Evolutionary conservation across 1,140 invertebrate genomes (phyloP).

Genomic region (Camponotus vicinus): DNA sequence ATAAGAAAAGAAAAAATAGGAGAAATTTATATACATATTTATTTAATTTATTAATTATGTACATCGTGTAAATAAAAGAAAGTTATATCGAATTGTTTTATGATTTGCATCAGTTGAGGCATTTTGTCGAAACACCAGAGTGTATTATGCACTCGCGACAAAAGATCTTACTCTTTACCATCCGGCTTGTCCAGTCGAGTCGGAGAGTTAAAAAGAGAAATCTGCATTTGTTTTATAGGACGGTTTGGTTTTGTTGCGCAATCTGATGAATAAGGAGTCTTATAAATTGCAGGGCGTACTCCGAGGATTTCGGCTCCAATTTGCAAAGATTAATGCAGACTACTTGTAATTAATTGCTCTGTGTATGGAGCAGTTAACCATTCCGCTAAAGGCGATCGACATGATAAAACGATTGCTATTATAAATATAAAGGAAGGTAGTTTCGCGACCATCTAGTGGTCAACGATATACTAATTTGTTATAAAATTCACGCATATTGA

Average conservation of each 20-base stretch:
- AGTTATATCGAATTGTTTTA: conserved; percentile 52
- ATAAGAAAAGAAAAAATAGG: background rate
- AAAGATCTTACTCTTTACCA: background rate
- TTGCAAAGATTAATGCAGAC: conserved; percentile 73
- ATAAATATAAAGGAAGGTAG: conserved; percentile 68
- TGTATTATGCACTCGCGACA: conserved; percentile 22
- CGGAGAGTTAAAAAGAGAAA: conserved; percentile 10
- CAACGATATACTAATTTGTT: conserved; percentile 70
- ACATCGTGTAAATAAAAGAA: conserved; percentile 18
- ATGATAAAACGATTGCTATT: conserved; percentile 73
- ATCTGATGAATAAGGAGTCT: conserved; percentile 37
- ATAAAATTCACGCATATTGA: conserved; percentile 61
- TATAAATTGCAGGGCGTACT: conserved; percentile 64
- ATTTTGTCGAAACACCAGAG: conserved; percentile 17
- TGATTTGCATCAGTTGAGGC: conserved; percentile 61
- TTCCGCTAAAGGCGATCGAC: conserved; percentile 51
- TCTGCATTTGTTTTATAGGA: conserved; percentile 52
- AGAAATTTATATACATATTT: conserved; percentile 30
- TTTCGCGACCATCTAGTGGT: conserved; percentile 51
- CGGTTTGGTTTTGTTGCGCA: conserved; percentile 15
- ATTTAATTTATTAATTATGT: conserved; percentile 15
- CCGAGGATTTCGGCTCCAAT: conserved; percentile 68
- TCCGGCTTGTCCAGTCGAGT: background rate
- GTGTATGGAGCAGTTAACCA: conserved; percentile 61
- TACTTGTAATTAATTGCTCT: conserved; percentile 68